Percentiles rank a stretch among this genome's conserved stretches.
phyloP scores from a whole-genome alignment of 2,797 vertebrate genomes.

The Sebastes glaucus region DNA sequence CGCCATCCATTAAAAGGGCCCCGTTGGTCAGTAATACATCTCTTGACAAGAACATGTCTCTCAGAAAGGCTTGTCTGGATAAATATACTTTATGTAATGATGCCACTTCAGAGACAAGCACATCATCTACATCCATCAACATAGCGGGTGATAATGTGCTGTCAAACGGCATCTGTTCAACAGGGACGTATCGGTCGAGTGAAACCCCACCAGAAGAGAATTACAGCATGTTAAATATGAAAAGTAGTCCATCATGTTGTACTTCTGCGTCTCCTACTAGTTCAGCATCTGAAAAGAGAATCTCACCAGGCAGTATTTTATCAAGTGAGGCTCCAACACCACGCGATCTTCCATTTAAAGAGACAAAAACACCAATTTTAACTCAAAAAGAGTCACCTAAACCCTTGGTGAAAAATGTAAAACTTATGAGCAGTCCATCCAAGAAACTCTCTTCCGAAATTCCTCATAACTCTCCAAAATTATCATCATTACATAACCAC shows the following conservation, averaged over 20 bases:
- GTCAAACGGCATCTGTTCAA: slow-evolving; percentile 7
- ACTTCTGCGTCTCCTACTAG: slow-evolving; percentile 59
- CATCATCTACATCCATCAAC: slow-evolving; percentile 27
- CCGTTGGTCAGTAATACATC: slow-evolving; percentile 74
- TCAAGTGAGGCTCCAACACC: slow-evolving; percentile 46
- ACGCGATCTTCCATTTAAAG: slow-evolving; percentile 2
- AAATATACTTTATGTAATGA: slow-evolving; percentile 58
- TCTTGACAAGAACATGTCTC: slow-evolving; percentile 77
- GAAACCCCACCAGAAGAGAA: background rate
- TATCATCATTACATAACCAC: background rate
- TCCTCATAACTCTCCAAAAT: slow-evolving; percentile 30
- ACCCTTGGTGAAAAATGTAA: slow-evolving; percentile 35
- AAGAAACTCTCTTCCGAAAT: slow-evolving; percentile 31
- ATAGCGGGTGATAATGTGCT: slow-evolving; percentile 15
- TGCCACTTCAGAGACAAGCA: slow-evolving; percentile 5
- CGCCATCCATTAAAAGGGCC: slow-evolving; percentile 63
- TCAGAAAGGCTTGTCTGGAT: slow-evolving; percentile 68
- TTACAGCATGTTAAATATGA: slow-evolving; percentile 10
- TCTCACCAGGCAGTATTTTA: slow-evolving; percentile 44
- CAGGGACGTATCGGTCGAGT: background rate
- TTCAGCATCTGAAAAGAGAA: slow-evolving; percentile 57
- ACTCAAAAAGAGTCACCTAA: slow-evolving; percentile 45
- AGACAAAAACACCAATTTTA: background rate
- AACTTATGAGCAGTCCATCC: slow-evolving; percentile 35
- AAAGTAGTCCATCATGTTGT: slow-evolving; percentile 19